Percentiles rank a stretch among this genome's conserved stretches.
Conservation (phyloP, 2,888 invertebrate species). For the Chalcosyrphus nemorum region DNA sequence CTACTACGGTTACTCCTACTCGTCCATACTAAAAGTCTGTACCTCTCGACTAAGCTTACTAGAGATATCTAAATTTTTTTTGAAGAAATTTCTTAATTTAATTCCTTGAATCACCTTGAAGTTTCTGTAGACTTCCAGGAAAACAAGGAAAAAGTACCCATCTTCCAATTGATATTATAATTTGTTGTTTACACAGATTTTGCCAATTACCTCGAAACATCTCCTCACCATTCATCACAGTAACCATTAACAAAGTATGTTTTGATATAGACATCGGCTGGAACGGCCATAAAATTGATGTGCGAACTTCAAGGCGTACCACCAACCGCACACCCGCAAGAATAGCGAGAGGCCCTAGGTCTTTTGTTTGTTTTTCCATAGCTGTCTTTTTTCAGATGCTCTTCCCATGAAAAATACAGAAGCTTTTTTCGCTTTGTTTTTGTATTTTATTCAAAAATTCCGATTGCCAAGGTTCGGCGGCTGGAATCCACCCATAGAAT, state of each 20-base stretch:
- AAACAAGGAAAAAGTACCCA: too few relatives aligned
- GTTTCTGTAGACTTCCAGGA: too few relatives aligned
- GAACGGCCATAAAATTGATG: neutral
- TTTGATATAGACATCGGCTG: neutral
- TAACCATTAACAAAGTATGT: neutral
- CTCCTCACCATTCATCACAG: neutral
- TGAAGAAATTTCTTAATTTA: too few relatives aligned
- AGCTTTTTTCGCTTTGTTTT: too few relatives aligned
- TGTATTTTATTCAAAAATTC: slow-evolving; percentile 45
- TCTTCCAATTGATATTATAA: too few relatives aligned
- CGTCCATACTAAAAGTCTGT: too few relatives aligned
- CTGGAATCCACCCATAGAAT: slow-evolving; percentile 32
- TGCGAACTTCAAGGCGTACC: neutral
- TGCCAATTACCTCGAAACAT: neutral
- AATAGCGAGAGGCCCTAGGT: neutral
- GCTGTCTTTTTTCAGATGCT: slow-evolving; percentile 13
- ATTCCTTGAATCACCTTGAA: too few relatives aligned
- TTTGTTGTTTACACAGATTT: neutral
- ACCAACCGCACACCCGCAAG: neutral
- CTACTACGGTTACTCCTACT: too few relatives aligned
- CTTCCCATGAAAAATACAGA: neutral
- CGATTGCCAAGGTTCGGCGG: slow-evolving; percentile 55
- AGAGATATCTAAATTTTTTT: too few relatives aligned
- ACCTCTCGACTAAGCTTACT: too few relatives aligned
- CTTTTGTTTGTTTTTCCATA: neutral